phyloP scores from a whole-genome alignment of 2,113 vertebrate genomes.

The Alligator mississippiensis region DNA sequence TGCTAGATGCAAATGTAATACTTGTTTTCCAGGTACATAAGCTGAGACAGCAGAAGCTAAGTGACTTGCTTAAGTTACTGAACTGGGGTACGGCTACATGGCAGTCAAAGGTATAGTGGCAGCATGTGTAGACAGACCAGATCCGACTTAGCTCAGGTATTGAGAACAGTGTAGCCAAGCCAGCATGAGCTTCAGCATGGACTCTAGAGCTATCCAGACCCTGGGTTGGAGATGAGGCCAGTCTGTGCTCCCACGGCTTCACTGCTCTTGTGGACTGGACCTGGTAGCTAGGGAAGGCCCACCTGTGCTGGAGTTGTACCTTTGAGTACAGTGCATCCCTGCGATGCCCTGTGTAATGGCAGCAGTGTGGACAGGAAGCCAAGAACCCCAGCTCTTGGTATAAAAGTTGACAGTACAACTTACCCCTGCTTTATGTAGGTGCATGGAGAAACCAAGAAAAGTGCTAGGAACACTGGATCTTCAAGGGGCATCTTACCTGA shows the following conservation, averaged over 20 bases:
- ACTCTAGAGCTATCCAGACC: too few relatives aligned
- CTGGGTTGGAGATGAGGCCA: background rate
- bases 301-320: too few relatives aligned
- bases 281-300: too few relatives aligned
- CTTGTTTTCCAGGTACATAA: background rate
- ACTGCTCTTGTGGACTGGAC: too few relatives aligned
- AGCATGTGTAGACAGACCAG: background rate
- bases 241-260: too few relatives aligned
- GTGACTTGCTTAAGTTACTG: rapidly evolving
- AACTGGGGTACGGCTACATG: background rate
- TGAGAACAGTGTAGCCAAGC: rapidly evolving
- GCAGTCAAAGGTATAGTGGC: background rate
- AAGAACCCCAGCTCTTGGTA: too few relatives aligned
- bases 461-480: background rate
- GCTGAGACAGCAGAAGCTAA: background rate
- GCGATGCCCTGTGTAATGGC: background rate
- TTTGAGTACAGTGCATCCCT: background rate
- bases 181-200: background rate
- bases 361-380: background rate
- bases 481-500: background rate
- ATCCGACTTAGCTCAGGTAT: background rate
- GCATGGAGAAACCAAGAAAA: background rate
- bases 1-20: background rate
- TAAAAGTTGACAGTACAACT: too few relatives aligned
- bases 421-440: background rate